Conservation (phyloP, 2,797 vertebrate genomes). For the Simalia tracyae region DNA sequence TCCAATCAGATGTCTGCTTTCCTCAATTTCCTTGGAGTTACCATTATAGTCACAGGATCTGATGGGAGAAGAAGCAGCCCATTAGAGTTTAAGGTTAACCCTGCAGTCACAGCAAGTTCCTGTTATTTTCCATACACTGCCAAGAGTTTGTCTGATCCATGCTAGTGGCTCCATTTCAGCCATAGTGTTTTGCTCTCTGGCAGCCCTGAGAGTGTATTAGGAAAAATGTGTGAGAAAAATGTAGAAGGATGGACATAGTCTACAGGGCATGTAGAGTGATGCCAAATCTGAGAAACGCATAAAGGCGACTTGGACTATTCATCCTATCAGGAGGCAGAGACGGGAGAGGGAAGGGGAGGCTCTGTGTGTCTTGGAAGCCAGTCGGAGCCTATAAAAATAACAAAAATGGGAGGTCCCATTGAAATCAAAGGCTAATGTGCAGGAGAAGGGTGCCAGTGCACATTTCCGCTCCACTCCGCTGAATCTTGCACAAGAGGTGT, state of each 20-base stretch:
- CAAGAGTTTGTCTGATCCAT: background rate
- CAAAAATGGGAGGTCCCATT: background rate
- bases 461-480: background rate
- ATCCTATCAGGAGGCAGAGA: background rate
- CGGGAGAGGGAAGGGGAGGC: background rate
- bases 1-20: background rate
- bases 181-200: slow-evolving; percentile 24
- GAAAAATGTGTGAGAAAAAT: slow-evolving; percentile 16
- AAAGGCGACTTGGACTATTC: background rate
- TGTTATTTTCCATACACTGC: accelerated
- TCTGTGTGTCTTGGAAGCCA: background rate
- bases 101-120: background rate
- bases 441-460: background rate
- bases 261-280: background rate
- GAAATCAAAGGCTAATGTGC: too few species aligned
- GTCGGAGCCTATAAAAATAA: background rate
- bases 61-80: background rate
- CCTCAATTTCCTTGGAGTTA: background rate
- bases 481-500: background rate
- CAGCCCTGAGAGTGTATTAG: background rate
- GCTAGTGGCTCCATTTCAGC: background rate
- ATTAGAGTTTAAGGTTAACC: accelerated
- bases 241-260: background rate
- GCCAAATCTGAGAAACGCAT: background rate
- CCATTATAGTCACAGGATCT: background rate